Base-by-base conservation (phyloP, 2,797 vertebrate genomes). In the Pyrrhura leucotis region DNA sequence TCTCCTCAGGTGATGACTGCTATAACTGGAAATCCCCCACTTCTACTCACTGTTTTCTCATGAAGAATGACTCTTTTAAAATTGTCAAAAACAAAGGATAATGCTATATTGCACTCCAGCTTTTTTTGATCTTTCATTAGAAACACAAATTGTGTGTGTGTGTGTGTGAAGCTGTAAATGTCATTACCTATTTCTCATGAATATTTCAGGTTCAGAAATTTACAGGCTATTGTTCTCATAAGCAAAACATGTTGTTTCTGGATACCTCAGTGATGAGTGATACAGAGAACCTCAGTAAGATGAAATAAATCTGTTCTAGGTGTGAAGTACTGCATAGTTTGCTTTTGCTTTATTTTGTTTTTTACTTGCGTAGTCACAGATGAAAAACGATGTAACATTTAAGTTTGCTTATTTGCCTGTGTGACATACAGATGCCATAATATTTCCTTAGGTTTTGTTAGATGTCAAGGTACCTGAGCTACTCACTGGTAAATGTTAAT, bases 181-280 rank as follows among this genome's bases (percentile, higher is more conserved):
- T 82, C 85, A 67, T 95, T 94, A 94, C 86, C 72, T 90, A 50
- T 90, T 93, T 93, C 84, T 97, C 88, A 89, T 91, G 20, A 93
- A 89, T 96, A 94, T 95, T 95, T 95, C 90, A 90, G 68, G 61
- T 87, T 87, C 51, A 31, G 40, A 93, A 96, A 94, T 96, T 82
- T 95, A 66, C 78, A 82, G 74, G 39, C 90, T 95, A 80, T 93
- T 96, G 90, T 96, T 93, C 88, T 92, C 92, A 21, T 59, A 78
- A 94, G 83, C 42, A 88, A 94, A 95, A 82, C 19, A 75, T 45
- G 48, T 89, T 81, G 73, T 59, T 96, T 95, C 80, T 90, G 67
- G 71, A 56, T 94, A 90, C n/a, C 48, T 89, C 77, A 79, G 54
- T 79, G 59, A 78, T 44, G 82, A 95, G n/a, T 31, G 45, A 69